Percentiles rank a stretch among this genome's conserved stretches.
Evolutionary conservation across 2,797 vertebrate species (phyloP).

Genomic region (Pseudochaenichthys georgianus): DNA sequence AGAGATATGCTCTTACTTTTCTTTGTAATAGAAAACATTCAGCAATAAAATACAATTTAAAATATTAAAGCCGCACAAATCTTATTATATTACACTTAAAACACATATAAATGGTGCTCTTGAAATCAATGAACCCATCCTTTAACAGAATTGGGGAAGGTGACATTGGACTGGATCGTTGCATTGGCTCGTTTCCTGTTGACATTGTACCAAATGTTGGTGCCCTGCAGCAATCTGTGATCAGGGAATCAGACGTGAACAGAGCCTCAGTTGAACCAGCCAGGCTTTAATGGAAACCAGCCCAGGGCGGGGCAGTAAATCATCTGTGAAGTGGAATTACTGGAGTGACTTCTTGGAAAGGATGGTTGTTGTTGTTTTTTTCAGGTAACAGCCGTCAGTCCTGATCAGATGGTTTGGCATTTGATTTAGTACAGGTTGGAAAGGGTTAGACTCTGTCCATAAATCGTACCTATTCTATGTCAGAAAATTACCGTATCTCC

Average conservation of each 20-base stretch:
- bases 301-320: constrained; percentile 33
- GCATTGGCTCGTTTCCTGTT: constrained; percentile 35
- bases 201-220: constrained; percentile 31
- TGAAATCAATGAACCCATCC: constrained; percentile 13
- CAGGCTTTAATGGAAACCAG: constrained; percentile 24
- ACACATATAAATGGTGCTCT: neutral
- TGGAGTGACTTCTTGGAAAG: constrained; percentile 19
- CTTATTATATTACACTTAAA: neutral
- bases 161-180: constrained; percentile 24
- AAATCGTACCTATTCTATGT: constrained; percentile 7
- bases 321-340: constrained; percentile 32
- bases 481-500: neutral
- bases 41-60: no score
- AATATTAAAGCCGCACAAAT: no score
- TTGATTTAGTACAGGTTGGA: constrained; percentile 19
- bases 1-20: no score
- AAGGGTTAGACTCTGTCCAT: constrained; percentile 7
- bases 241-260: constrained; percentile 32
- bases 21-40: no score
- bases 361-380: neutral
- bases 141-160: constrained; percentile 8
- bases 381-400: neutral
- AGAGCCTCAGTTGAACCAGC: constrained; percentile 36
- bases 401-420: constrained; percentile 16
- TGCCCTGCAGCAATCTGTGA: constrained; percentile 31